Evolutionary conservation across 2,888 invertebrate genomes (phyloP), one percentile per base, ranked within the genome.

Genomic region (Apotomis betuletana): DNA sequence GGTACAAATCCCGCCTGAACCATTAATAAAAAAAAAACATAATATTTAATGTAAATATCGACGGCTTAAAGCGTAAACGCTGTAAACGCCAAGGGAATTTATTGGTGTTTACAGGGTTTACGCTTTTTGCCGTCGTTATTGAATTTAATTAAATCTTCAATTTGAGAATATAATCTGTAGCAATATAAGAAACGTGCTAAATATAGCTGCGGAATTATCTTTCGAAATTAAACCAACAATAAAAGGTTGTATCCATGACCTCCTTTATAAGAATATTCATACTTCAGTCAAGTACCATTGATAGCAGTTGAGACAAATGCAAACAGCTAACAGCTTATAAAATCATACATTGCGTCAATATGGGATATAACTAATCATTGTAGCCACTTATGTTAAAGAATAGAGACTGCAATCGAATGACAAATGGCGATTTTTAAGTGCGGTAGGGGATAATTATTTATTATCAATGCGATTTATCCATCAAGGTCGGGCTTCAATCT

Each of bases 161-260:
- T 27, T 41, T 41, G 41, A 41, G 41, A 41, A 41, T 41, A 5
- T 8, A 38, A 5, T 38, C 1, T 62, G 36, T 64, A 54, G 54
- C 8, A 8, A 1, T 41, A 8, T 6, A 27, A 64, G 44, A 65
- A 57, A 65, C 57, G 57, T 27, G 49, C 61, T 62, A 36, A 54
- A 55, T 55, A 41, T 54, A 64, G n/a, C 8, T 54, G 51, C 49
- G 27, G 9, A 52, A n/a, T 62, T 57, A 10, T 65, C 60, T 71
- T 67, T 67, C 67, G 61, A 71, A 71, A 71, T 71, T 63, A 68
- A 68, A 55, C 52, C 59, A 54, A 72, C 46, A 72, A 72, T 72
- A 72, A 76, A 73, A 75, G 70, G 67, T 62, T 62, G 72, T 74
- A 74, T 70, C 80, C 80, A 78, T 83, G 82, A 82, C 83, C 80